These are phyloP conservation scores for Diplosoma virens DNA, from an alignment of 23 tunicate species.

Conservation along the genomic window DNA sequence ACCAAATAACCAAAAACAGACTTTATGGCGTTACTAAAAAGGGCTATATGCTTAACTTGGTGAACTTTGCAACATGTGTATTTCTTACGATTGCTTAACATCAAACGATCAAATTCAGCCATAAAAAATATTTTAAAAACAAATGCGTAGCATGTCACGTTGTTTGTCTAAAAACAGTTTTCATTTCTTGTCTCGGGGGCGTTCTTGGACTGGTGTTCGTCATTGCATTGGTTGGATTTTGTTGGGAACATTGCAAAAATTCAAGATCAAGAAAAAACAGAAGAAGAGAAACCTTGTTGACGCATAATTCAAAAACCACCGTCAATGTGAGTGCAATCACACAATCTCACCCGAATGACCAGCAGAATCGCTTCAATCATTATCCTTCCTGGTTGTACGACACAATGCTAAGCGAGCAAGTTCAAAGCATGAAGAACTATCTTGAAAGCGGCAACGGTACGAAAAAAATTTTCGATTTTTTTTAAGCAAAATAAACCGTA, in stretches of 20 bases:
- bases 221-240: constrained; percentile 11
- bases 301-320: not conserved
- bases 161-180: too few species aligned
- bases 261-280: not conserved
- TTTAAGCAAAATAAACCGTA: too few species aligned
- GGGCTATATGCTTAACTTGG: too few species aligned
- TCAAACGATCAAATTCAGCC: too few species aligned
- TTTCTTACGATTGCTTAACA: too few species aligned
- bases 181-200: constrained; percentile 27
- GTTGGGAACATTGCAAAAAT: constrained; percentile 20
- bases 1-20: too few species aligned
- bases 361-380: not conserved
- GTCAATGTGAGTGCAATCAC: not conserved
- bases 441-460: constrained; percentile 2
- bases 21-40: too few species aligned
- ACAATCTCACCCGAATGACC: not conserved
- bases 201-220: constrained; percentile 11
- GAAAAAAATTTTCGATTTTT: too few species aligned
- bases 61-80: too few species aligned
- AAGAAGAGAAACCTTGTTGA: not conserved
- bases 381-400: constrained; percentile 15
- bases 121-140: too few species aligned
- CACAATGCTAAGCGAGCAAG: constrained; percentile 5
- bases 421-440: constrained; percentile 1
- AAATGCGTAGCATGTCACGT: too few species aligned